Base-by-base conservation (phyloP, 2,888 invertebrate genomes). In the Cerastis rubricosa region DNA sequence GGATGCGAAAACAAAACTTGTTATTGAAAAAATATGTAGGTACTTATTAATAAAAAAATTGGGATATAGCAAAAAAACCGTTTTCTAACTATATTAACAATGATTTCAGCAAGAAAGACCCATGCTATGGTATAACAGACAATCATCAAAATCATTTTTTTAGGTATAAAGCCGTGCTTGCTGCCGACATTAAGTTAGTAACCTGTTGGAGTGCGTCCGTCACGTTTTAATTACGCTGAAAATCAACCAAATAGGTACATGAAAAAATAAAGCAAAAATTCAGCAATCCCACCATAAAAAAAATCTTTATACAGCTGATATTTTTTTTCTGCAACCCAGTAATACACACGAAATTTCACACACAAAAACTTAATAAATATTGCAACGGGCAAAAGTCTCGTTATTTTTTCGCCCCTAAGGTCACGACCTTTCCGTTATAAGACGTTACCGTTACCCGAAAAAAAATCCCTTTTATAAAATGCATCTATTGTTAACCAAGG, bases 331-430 rank as follows among this genome's bases (percentile, higher is more conserved):
- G 29, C 57, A 51, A n/a, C 14, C 22, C 43, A 47, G 40, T 14
- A 59, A 14, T 65, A 63, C 12, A 17, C 54, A 19, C 59, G 6
- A 35, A 17, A 64, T 29, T 82, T 85, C 85, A 72, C 74, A 84
- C 85, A 85, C n/a, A 84, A 78, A 78, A 85, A 74, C 65, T 40
- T 78, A 78, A 82, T 85, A 72, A 83, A 78, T 74, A 82, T 70
- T 78, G 71, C 83, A 85, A 82, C 74, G 74, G 74, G 59, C 40
- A 22, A 49, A n/a, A 35, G 25, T 81, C 61, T 76, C 63, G 71
- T 82, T 66, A 63, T 66, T 72, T 74, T 70, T 68, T 63, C 57
- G 22, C 71, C 86, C 83, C 78, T 72, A 51, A 74, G 85, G 84
- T 85, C 85, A 43, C 14, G 85, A 86, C 84, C 84, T 84, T 74